Base-by-base conservation (phyloP, 2,113 vertebrate genomes). In the Anolis carolinensis region DNA sequence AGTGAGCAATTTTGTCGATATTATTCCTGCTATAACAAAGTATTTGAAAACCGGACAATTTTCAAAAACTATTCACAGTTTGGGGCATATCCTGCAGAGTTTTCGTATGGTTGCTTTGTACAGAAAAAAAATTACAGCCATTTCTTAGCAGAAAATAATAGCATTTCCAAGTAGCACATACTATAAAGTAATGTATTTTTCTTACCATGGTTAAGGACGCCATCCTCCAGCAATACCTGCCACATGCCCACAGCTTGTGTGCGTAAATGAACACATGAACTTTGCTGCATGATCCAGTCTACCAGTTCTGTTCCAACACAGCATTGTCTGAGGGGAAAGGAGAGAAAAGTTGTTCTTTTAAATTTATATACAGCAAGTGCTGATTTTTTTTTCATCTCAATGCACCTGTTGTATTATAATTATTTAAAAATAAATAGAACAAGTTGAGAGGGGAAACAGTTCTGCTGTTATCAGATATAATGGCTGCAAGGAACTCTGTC, bases 171-270 rank as follows among this genome's bases (percentile, higher is more conserved):
- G n/a, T 16, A 71, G n/a, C 68, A 71, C 30, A 30, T 68, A 10
- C 27, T 68, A 8, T 30, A 68, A 10, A 68, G 63, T 75, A 83
- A 91, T 30, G 70, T 79, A 79, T 81, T 90, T 85, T 39, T 90
- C 95, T 97, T 97, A 99, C 99, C 98, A 0, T 99, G 99, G 94
- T 98, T 99, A 86, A 99, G 97, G 86, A 99, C 98, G 4, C 98
- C 97, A 59, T 99, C 99, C 90, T 99, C 99, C 88, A 99, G 95
- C 90, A 99, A 95, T 83, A 98, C 98, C 91, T 99, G 99, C 99
- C 98, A 99, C 98, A 99, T 99, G 90, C 98, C 99, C 74, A 99
- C 97, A 63, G 99, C 98, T 89, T 99, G 99, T 7, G 95, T 92
- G 32, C 98, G 97, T 81, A 98, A 98, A 95, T 98, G 98, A 88